Conservation (phyloP, 1,140 invertebrate species). For the Scaptodrosophila lebanonensis region DNA sequence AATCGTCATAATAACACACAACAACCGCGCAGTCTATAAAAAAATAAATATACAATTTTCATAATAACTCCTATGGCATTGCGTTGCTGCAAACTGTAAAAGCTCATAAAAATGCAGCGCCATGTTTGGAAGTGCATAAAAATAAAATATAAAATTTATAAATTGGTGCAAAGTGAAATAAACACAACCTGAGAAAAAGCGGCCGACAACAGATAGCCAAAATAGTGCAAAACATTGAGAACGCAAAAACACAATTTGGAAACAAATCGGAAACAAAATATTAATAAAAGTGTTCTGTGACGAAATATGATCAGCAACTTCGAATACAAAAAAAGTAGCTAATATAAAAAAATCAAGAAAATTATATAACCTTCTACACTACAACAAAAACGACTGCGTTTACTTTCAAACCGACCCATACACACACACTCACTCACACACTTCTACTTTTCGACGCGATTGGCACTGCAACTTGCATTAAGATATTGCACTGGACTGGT, state of each 20-base stretch:
- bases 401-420: conserved; percentile 3
- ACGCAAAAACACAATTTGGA: not conserved
- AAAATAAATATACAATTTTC: conserved; percentile 5
- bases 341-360: conserved; percentile 27
- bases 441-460: too few relatives aligned
- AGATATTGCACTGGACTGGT: too few relatives aligned
- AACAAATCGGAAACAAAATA: conserved; percentile 7
- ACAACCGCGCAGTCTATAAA: conserved; percentile 25
- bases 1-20: conserved; percentile 8
- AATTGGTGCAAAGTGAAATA: conserved; percentile 68
- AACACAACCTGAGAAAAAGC: conserved; percentile 63
- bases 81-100: conserved; percentile 47
- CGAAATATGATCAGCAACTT: conserved; percentile 52
- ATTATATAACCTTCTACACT: conserved; percentile 46
- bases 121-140: conserved; percentile 75
- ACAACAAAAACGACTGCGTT: conserved; percentile 46
- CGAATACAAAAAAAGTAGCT: conserved; percentile 11
- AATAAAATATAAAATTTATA: conserved; percentile 72
- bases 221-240: not conserved
- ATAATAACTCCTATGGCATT: conserved; percentile 44
- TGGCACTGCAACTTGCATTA: too few relatives aligned
- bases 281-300: conserved; percentile 33
- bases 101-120: conserved; percentile 69
- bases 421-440: conserved; percentile 4
- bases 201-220: too few relatives aligned